Conservation (phyloP, 1,140 invertebrate species). For the Drosophila sulfurigaster region DNA sequence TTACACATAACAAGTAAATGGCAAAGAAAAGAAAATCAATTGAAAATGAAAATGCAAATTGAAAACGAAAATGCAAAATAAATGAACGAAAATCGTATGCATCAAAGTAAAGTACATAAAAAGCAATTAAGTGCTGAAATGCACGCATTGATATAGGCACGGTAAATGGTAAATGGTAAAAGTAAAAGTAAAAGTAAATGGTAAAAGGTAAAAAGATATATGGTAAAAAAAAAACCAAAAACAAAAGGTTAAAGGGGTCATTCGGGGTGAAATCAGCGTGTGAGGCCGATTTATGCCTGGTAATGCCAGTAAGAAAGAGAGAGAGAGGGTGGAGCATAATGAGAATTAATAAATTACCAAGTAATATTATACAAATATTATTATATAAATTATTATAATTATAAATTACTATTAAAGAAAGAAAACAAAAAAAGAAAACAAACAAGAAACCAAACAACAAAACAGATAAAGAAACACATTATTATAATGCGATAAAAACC, state of each 20-base stretch:
- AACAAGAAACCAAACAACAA: slow-evolving; percentile 52
- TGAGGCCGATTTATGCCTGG: slow-evolving; percentile 36
- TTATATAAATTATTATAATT: slow-evolving; percentile 83
- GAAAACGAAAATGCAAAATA: slow-evolving; percentile 32
- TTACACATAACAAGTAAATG: slow-evolving; percentile 66
- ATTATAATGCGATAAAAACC: slow-evolving; percentile 64
- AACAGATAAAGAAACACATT: slow-evolving; percentile 42
- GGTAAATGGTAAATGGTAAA: slow-evolving; percentile 16
- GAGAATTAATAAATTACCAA: slow-evolving; percentile 82
- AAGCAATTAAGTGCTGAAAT: slow-evolving; percentile 24
- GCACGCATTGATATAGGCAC: slow-evolving; percentile 23
- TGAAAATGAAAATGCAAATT: slow-evolving; percentile 37
- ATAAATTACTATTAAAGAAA: slow-evolving; percentile 78
- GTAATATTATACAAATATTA: slow-evolving; percentile 84
- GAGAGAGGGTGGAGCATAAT: slow-evolving; percentile 33
- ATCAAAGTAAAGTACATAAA: slow-evolving; percentile 68
- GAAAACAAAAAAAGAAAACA: slow-evolving; percentile 59
- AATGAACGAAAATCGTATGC: slow-evolving; percentile 66
- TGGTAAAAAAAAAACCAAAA: slow-evolving; percentile 12
- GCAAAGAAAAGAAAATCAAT: slow-evolving; percentile 42
- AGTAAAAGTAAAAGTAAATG: slow-evolving; percentile 35
- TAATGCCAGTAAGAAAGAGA: slow-evolving; percentile 16
- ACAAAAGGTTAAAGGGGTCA: slow-evolving; percentile 32
- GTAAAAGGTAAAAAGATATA: slow-evolving; percentile 27
- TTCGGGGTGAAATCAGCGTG: slow-evolving; percentile 22